Percentiles rank a stretch among this genome's conserved stretches.
phyloP scores from a whole-genome alignment of 1,140 invertebrate genomes.

The Nomia melanderi region DNA sequence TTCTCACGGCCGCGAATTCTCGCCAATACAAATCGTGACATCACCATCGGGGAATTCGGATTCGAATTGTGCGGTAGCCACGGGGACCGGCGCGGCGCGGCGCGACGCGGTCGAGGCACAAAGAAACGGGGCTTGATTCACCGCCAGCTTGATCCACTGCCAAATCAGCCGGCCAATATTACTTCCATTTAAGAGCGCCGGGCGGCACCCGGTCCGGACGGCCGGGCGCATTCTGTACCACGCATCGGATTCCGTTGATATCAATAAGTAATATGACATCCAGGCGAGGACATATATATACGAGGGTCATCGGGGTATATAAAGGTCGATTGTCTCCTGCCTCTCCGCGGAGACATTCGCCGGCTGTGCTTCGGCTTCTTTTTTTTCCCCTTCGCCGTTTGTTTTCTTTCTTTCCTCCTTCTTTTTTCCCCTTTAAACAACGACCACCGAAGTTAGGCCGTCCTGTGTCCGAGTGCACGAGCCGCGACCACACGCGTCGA shows the following conservation, averaged over 20 bases:
- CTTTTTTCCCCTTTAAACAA: no score
- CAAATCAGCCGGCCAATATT: conserved; percentile 55
- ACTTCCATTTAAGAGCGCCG: conserved; percentile 50
- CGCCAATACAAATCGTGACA: conserved; percentile 23
- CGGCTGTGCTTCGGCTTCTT: no score
- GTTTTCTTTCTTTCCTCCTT: no score
- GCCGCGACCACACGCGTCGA: background rate
- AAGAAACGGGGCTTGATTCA: conserved; percentile 40
- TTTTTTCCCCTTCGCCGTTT: background rate
- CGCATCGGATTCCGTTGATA: conserved; percentile 53
- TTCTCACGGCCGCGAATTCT: background rate
- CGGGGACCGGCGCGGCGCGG: conserved; percentile 12
- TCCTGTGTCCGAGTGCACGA: no score
- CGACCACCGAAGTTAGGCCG: background rate
- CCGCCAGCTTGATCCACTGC: conserved; percentile 40
- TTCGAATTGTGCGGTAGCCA: conserved; percentile 53
- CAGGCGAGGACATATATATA: conserved; percentile 53
- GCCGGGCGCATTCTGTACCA: conserved; percentile 38
- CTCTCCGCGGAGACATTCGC: background rate
- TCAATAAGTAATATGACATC: conserved; percentile 69
- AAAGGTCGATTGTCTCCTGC: conserved; percentile 49
- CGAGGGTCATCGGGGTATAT: conserved; percentile 8
- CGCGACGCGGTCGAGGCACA: conserved; percentile 6
- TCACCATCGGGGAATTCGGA: conserved; percentile 17
- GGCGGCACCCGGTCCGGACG: no score